Evolutionary conservation across 2,888 invertebrate species (phyloP), one percentile per base, ranked within the genome.

Genomic region (Amiota communis): DNA sequence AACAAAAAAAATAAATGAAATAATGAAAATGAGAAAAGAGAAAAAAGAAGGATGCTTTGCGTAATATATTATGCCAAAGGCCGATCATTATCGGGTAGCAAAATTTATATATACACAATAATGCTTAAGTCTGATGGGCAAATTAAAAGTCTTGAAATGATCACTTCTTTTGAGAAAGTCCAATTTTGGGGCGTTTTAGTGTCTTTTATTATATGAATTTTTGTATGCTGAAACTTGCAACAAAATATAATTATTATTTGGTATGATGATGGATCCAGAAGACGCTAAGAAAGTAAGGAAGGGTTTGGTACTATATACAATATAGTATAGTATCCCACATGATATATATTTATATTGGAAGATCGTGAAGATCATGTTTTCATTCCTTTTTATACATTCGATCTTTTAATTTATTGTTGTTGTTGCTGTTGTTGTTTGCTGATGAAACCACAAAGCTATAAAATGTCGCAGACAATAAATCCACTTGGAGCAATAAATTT

Each of bases 81-180:
- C 86, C 87, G 84, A 84, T 84, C 85, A 87, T 84, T 84, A 84
- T 84, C 84, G 87, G 87, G 87, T 86, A 86, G 87, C 86, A 83
- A 86, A 84, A 84, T 84, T 36, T 84, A 84, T 86, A 83, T 85
- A 86, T 85, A 87, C 85, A 80, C 87, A 83, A 36, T 36, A 36
- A 36, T 36, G 36, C 36, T 36, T 36, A 36, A 36, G 36, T 36
- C 57, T 84, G 83, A 85, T 86, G 86, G 77, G 86, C 83, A 71
- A 63, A 82, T 83, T 86, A 84, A 86, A 81, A 83, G 87, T 78
- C 51, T 17, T 48, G 59, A 51, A 36, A 23, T 65, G 56, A 65
- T 59, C 59, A 13, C 59, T 61, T n/a, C 12, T 36, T 61, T 20
- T 20, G 20, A 6, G n/a, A 13, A 61, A 36, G 61, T 61, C 17